Evolutionary conservation across 1,140 invertebrate genomes (phyloP).

Genomic region (Zaprionus ghesquierei): DNA sequence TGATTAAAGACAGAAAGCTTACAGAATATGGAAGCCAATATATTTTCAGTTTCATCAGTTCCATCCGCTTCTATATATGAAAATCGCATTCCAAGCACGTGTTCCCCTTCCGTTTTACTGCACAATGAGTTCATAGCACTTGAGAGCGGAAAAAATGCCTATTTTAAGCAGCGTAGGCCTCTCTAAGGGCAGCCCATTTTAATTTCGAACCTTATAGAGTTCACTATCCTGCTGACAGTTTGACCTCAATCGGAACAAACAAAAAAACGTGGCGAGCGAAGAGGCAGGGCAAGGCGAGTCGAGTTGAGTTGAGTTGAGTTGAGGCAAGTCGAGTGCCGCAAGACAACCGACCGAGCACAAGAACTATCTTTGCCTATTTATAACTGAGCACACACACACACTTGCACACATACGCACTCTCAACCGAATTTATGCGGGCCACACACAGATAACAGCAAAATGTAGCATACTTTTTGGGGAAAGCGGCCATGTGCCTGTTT

Average conservation of each 20-base stretch:
- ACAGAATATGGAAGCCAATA: no score
- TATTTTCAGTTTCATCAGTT: no score
- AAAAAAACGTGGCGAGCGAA: conserved; percentile 36
- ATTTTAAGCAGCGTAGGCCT: conserved; percentile 22
- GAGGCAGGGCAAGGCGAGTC: conserved; percentile 12
- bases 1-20: no score
- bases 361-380: conserved; percentile 74
- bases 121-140: background rate
- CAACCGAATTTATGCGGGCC: conserved; percentile 36
- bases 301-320: background rate
- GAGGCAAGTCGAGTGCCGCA: conserved; percentile 17
- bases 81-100: background rate
- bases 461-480: conserved; percentile 53
- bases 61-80: no score
- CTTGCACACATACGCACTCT: background rate
- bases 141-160: background rate
- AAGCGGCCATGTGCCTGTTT: conserved; percentile 12
- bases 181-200: conserved; percentile 63
- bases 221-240: conserved; percentile 70
- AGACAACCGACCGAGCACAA: conserved; percentile 61
- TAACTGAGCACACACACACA: conserved; percentile 43
- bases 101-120: background rate
- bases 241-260: conserved; percentile 65
- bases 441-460: conserved; percentile 18
- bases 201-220: conserved; percentile 59